These are phyloP conservation scores for Eupithecia dodoneata DNA, from an alignment of 2,888 invertebrate genomes.

Conservation along the genomic window DNA sequence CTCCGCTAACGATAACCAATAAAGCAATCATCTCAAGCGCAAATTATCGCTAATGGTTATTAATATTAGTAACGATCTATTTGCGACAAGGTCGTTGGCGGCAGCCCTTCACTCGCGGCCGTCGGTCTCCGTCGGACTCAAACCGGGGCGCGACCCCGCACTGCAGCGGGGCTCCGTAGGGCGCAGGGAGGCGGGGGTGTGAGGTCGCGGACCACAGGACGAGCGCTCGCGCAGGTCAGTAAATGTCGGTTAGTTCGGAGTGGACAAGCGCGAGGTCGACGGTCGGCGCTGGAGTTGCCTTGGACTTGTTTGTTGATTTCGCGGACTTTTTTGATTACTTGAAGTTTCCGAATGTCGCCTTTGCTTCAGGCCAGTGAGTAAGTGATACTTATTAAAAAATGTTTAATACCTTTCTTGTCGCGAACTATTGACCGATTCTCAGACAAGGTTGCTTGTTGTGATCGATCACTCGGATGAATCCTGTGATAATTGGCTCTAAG, in stretches of 20 bases:
- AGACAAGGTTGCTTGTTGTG: background rate
- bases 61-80: slow-evolving; percentile 1
- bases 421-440: background rate
- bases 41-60: background rate
- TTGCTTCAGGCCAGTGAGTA: slow-evolving; percentile 11
- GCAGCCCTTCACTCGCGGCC: slow-evolving; percentile 11
- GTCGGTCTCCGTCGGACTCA: background rate
- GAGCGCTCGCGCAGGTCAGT: background rate
- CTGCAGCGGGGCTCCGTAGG: no score
- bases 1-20: background rate
- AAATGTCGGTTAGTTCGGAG: background rate
- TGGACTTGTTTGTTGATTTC: slow-evolving; percentile 38
- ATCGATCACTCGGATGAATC: background rate
- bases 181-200: no score
- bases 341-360: slow-evolving; percentile 20
- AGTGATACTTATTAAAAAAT: background rate
- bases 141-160: no score
- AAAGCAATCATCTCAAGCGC: background rate
- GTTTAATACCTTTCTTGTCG: background rate
- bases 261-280: background rate
- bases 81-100: background rate
- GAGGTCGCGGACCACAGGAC: no score
- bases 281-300: slow-evolving; percentile 17
- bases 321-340: slow-evolving; percentile 18
- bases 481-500: background rate